Conservation (phyloP, 2,113 vertebrate genomes). For the Brevimyrus niger region DNA sequence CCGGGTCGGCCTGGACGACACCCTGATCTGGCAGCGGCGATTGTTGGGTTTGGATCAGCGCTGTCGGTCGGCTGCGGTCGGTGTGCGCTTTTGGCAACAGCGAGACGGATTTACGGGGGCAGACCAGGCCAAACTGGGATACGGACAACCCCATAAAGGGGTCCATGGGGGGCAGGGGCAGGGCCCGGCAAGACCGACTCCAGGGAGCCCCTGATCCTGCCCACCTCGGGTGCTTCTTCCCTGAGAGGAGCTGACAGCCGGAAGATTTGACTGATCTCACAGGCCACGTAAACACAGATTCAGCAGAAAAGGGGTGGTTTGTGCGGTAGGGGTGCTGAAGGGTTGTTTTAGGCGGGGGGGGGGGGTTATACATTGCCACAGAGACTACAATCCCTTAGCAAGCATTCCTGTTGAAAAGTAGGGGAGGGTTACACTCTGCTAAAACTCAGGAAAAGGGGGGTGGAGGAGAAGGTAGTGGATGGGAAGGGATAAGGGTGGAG, state of each 20-base stretch:
- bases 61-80: not conserved
- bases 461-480: not conserved
- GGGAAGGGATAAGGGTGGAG: not conserved
- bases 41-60: constrained; percentile 40
- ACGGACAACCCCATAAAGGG: constrained; percentile 30
- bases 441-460: not conserved
- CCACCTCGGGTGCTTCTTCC: constrained; percentile 38
- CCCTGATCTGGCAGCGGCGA: constrained; percentile 62
- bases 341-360: not conserved
- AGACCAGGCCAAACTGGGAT: constrained; percentile 49
- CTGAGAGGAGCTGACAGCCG: constrained; percentile 45
- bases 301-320: not conserved
- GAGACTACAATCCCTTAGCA: not conserved
- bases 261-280: constrained; percentile 35
- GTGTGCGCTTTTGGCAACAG: constrained; percentile 36
- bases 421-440: not conserved
- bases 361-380: not conserved
- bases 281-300: constrained; percentile 43
- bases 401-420: not conserved
- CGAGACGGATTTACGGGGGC: constrained; percentile 38
- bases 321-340: not conserved
- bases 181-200: constrained; percentile 16
- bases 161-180: constrained; percentile 33
- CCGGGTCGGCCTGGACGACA: constrained; percentile 48
- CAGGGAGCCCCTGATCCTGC: constrained; percentile 40